Evolutionary conservation across 2,797 vertebrate genomes (phyloP).

Genomic region (Sebastolobus altivelis): DNA sequence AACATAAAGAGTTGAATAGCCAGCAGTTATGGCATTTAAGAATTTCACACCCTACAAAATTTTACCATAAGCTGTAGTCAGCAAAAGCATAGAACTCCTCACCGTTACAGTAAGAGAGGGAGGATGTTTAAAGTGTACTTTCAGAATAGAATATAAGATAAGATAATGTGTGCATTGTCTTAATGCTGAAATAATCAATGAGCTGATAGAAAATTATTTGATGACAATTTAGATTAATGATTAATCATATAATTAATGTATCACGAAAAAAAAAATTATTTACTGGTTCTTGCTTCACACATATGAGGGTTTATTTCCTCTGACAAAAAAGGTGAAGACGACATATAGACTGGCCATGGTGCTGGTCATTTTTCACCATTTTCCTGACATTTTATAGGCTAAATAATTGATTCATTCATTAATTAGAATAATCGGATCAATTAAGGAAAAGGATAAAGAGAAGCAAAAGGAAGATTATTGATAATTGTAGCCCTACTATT

Average conservation of each 20-base stretch:
- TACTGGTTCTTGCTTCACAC: neutral
- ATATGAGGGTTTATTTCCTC: neutral
- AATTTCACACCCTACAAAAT: slow-evolving; percentile 63
- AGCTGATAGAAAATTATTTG: neutral
- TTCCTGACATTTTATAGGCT: neutral
- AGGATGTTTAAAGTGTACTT: slow-evolving; percentile 10
- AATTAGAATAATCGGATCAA: neutral
- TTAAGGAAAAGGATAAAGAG: neutral
- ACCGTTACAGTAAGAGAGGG: neutral
- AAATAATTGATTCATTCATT: neutral
- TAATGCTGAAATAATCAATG: neutral
- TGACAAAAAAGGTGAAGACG: neutral
- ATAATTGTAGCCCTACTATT: neutral
- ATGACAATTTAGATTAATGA: neutral
- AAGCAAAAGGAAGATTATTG: neutral
- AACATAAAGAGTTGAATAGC: slow-evolving; percentile 52
- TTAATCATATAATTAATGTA: neutral
- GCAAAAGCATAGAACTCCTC: slow-evolving; percentile 50
- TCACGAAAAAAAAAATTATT: neutral
- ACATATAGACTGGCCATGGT: neutral
- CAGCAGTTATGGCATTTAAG: slow-evolving; percentile 59
- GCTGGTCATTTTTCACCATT: neutral
- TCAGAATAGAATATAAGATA: neutral
- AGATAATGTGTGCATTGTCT: neutral
- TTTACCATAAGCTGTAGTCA: slow-evolving; percentile 64